Evolutionary conservation across 2,113 vertebrate genomes (phyloP), one percentile per base, ranked within the genome.

Genomic region (Herpailurus yagouaroundi): DNA sequence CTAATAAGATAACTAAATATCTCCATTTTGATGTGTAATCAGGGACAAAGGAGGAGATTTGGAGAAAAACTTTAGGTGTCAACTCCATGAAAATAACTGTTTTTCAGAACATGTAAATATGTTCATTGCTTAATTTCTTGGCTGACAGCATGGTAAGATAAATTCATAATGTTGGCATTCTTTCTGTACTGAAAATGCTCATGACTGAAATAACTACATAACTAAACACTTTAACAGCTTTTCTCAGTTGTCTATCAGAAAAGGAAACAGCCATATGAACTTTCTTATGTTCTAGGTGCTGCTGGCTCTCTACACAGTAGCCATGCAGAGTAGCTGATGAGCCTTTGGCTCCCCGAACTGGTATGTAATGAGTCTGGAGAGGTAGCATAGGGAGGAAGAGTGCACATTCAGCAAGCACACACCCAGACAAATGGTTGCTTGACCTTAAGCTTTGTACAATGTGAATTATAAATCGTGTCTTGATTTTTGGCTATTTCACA

Each of bases 101-200:
- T 63, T 89, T 80, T 76, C 73, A 95, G 21, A 97, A 87, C 48
- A 82, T 69, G 63, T 74, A 96, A 89, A 96, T 79, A 83, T 41
- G 69, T 74, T 89, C 80, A 90, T 89, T 94, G 90, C 82, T 92
- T 97, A 68, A 97, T 95, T 96, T 96, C 79, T 92, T 96, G 63
- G 68, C 92, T 92, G 93, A 95, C 69, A 92, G 92, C 79, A 96
- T 63, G 85, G 66, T 66, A 91, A 97, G 73, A 94, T 91, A 91
- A 91, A 91, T 86, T 86, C 27, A 25, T 64, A 74, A 95, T 45
- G 36, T 50, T 96, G 69, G 79, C 87, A 90, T 71, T 92, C 82
- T 82, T 96, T 96, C 90, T 84, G 48, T 94, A 90, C 80, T 86
- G 79, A 93, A 97, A 96, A 68, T 83, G 74, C 60, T 92, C 96